Conservation (phyloP, 2,797 vertebrate genomes). For the Notoglanidium macrostoma region DNA sequence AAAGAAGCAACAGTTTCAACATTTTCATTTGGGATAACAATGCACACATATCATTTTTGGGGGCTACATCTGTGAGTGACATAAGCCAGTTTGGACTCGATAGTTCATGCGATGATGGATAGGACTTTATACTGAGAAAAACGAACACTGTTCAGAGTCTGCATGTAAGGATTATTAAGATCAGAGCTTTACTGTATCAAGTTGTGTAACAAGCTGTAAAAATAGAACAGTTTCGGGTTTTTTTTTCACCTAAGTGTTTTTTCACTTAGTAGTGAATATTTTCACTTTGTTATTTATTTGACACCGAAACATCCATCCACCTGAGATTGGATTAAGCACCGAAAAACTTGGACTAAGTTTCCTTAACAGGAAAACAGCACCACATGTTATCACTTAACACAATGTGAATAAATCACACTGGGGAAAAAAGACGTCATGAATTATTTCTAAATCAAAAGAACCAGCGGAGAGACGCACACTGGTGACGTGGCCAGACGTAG, state of each 20-base stretch:
- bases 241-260: neutral
- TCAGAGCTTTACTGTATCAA: neutral
- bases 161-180: neutral
- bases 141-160: neutral
- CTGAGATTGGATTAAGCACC: neutral
- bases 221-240: neutral
- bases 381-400: slow-evolving; percentile 28
- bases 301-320: neutral
- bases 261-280: neutral
- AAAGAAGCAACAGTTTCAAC: slow-evolving; percentile 23
- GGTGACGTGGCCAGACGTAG: slow-evolving; percentile 17
- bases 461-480: neutral
- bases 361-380: neutral
- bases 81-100: slow-evolving; percentile 34
- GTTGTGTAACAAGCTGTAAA: neutral
- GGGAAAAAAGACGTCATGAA: slow-evolving; percentile 11
- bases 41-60: slow-evolving; percentile 15
- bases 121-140: slow-evolving; percentile 19
- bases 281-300: neutral
- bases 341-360: neutral
- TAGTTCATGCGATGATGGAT: slow-evolving; percentile 24
- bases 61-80: slow-evolving; percentile 35
- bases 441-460: slow-evolving; percentile 9
- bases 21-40: slow-evolving; percentile 32
- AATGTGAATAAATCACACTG: neutral